Evolutionary conservation across 2,113 vertebrate genomes (phyloP).

Genomic region (Haliaeetus leucogaster): DNA sequence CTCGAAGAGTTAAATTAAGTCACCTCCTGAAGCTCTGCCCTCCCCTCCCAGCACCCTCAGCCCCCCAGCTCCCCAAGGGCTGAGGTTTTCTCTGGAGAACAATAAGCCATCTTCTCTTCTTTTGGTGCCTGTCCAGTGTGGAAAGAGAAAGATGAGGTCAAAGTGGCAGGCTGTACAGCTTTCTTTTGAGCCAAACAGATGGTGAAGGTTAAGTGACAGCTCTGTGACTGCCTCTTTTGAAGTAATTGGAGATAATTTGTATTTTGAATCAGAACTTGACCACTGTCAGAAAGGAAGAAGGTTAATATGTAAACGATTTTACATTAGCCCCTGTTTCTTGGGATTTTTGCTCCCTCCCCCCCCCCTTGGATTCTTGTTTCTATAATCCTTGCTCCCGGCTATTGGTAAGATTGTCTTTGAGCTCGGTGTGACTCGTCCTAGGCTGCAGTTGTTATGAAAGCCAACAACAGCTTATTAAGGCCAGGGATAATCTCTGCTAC

Average conservation of each 20-base stretch:
- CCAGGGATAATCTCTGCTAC: constrained; percentile 74
- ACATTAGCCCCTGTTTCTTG: constrained; percentile 86
- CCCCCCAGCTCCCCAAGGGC: not conserved
- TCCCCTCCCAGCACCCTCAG: not conserved
- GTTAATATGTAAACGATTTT: constrained; percentile 97
- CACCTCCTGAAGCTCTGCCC: not conserved
- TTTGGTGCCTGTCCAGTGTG: constrained; percentile 51
- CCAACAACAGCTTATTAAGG: constrained; percentile 77
- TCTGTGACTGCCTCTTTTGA: constrained; percentile 90
- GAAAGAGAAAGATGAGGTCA: constrained; percentile 78
- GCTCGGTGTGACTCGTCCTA: constrained; percentile 69
- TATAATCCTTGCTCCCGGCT: constrained; percentile 96
- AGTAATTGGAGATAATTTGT: constrained; percentile 99
- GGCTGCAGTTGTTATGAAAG: constrained; percentile 75
- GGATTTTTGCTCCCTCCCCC: constrained; percentile 44
- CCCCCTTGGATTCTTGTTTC: constrained; percentile 69
- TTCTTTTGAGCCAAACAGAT: constrained; percentile 93
- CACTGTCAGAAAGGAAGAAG: constrained; percentile 87
- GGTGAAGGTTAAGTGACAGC: constrained; percentile 97
- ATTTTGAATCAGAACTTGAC: constrained; percentile 91
- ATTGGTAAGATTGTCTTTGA: constrained; percentile 72
- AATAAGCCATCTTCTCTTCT: constrained; percentile 50
- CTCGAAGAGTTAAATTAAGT: not conserved
- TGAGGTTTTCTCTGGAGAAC: constrained; percentile 60
- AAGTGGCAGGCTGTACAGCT: constrained; percentile 82